Evolutionary conservation across 2,113 vertebrate genomes (phyloP), one percentile per base, ranked within the genome.

Genomic region (Strigops habroptila): DNA sequence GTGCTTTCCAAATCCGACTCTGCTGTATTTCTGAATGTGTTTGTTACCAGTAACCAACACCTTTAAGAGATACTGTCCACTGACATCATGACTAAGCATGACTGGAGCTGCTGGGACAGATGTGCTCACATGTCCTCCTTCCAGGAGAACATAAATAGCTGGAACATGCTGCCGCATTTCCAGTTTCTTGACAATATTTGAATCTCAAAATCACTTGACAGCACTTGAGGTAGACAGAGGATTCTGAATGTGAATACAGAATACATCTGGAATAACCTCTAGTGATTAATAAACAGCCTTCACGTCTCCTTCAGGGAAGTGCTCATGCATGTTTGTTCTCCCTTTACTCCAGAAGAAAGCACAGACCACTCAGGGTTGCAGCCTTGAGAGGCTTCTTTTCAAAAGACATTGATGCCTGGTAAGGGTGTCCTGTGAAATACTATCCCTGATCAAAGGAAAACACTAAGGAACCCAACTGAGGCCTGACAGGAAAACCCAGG

Each of bases 261-360:
- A 63, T 17, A 14, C 17, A 86, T 33, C 43, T 70, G 31, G 16
- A 89, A 59, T 59, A 74, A 44, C 8, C 9, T 65, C 12, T 13
- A 67, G 21, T 41, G 39, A 62, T n/a, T 43, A 68, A 77, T 48
- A 69, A 76, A 43, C 6, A 35, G 33, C 31, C 13, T 46, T 71
- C 23, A 6, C 0, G 3, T 49, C 11, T 82, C 31, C 37, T 82
- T 69, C 37, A 57, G 33, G 21, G 0, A 2, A 67, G 17, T 9
- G 10, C 10, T 81, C 10, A 31, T 25, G 76, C 14, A 21, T 12
- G 23, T 46, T 62, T 28, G 62, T 15, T 4, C 31, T 19, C 15
- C 7, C 19, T 35, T 48, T 62, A 11, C 25, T 74, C 22, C 59
- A 92, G 48, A 73, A 69, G n/a, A 80, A 80, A 65, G 9, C 73